Evolutionary conservation across 2,888 invertebrate species (phyloP).

Genomic region (Biston betularia): DNA sequence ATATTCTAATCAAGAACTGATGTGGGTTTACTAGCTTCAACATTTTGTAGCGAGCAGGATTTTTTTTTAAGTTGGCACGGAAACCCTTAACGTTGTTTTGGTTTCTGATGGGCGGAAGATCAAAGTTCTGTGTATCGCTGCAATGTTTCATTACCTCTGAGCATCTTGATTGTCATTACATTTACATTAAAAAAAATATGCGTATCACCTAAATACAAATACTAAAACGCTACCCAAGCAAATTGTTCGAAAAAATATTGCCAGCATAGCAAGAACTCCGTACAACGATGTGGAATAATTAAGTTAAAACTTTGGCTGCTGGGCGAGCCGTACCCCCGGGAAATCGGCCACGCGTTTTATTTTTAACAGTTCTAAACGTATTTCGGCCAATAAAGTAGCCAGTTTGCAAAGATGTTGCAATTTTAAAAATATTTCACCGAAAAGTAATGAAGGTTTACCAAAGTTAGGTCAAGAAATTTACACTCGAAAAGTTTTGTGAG

Average conservation of each 20-base stretch:
- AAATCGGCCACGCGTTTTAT: slow-evolving; percentile 16
- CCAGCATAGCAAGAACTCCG: neutral
- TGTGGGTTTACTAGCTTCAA: too few relatives aligned
- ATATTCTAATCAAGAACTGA: too few relatives aligned
- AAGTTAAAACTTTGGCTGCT: slow-evolving; percentile 16
- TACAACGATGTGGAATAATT: slow-evolving; percentile 12
- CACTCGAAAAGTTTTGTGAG: neutral
- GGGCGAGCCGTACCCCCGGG: slow-evolving; percentile 13
- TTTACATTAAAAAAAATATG: too few relatives aligned
- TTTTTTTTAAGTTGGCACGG: too few relatives aligned
- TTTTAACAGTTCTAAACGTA: slow-evolving; percentile 16
- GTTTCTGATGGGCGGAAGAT: too few relatives aligned
- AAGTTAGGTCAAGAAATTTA: neutral
- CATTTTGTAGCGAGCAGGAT: too few relatives aligned
- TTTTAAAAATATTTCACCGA: neutral
- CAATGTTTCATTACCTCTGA: too few relatives aligned
- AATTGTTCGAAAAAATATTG: slow-evolving; percentile 4
- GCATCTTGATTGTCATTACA: too few relatives aligned
- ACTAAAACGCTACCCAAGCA: neutral
- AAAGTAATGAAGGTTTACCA: neutral
- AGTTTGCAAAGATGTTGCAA: slow-evolving; percentile 9
- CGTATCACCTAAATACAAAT: neutral
- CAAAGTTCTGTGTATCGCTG: too few relatives aligned
- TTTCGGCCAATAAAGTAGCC: slow-evolving; percentile 15
- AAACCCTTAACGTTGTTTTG: too few relatives aligned